A percentile compares a stretch with the other conserved stretches of the same genome.
phyloP scores from a whole-genome alignment of 2,797 vertebrate genomes.

The Euthynnus affinis region DNA sequence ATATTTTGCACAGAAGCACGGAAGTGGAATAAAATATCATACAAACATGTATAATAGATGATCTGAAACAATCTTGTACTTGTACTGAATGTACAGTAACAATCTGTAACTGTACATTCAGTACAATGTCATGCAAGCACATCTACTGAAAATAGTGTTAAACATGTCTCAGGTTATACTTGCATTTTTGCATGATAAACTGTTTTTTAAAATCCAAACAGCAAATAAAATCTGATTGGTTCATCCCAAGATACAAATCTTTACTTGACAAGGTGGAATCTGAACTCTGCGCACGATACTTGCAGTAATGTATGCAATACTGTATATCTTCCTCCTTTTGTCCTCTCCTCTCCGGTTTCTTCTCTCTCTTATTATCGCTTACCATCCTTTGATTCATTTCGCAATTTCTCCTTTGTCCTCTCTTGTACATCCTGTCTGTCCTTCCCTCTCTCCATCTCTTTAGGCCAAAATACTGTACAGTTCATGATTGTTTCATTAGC shows the following conservation, averaged over 20 bases:
- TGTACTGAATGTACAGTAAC: no score
- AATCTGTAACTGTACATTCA: not conserved
- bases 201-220: not conserved
- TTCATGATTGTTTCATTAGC: conserved; percentile 51
- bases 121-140: not conserved
- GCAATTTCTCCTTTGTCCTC: conserved; percentile 6
- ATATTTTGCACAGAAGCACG: not conserved
- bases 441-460: conserved; percentile 18
- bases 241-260: not conserved
- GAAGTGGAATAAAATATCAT: not conserved
- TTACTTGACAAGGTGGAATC: not conserved
- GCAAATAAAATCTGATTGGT: not conserved
- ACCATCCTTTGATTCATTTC: conserved; percentile 73
- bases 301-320: no score
- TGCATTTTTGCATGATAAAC: not conserved
- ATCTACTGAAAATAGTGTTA: not conserved
- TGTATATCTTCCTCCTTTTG: conserved; percentile 66
- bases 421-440: conserved; percentile 7
- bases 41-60: not conserved
- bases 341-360: conserved; percentile 55
- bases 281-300: not conserved
- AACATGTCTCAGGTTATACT: not conserved
- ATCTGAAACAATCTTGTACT: not conserved
- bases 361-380: conserved; percentile 63
- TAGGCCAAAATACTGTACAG: conserved; percentile 29